Conservation (phyloP, 2,888 invertebrate genomes). For the Balanococcus diminutus region DNA sequence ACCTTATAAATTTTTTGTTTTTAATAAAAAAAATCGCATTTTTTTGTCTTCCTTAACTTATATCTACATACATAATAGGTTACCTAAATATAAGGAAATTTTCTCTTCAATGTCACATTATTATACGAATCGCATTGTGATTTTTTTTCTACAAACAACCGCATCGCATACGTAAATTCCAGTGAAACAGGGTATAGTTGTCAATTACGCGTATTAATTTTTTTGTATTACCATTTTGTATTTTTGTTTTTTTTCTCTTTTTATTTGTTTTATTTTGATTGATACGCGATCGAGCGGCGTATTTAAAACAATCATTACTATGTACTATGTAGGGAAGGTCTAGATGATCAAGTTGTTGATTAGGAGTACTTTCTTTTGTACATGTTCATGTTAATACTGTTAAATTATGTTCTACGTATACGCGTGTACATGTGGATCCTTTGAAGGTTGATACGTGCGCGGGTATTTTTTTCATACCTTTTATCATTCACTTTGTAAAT, state of each 20-base stretch:
- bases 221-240: conserved; percentile 38
- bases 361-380: conserved; percentile 23
- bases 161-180: conserved; percentile 5
- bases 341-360: background rate
- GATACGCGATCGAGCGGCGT: background rate
- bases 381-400: conserved; percentile 41
- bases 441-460: background rate
- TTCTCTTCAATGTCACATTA: background rate
- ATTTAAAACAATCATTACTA: background rate
- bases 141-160: background rate
- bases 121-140: background rate
- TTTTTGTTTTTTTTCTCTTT: conserved; percentile 24
- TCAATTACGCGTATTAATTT: conserved; percentile 31
- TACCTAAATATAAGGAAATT: conserved; percentile 29
- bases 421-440: background rate
- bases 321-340: background rate
- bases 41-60: conserved; percentile 38
- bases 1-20: conserved; percentile 1
- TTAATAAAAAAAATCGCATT: conserved; percentile 9
- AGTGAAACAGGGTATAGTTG: conserved; percentile 38
- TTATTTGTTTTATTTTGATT: conserved; percentile 25
- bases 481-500: conserved; percentile 41
- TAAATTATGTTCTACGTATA: conserved; percentile 20
- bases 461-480: conserved; percentile 26
- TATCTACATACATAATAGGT: conserved; percentile 32